A percentile compares a stretch with the other conserved stretches of the same genome.
Conservation (phyloP, 2,888 invertebrate species). For the Scaptomyza polygonia region DNA sequence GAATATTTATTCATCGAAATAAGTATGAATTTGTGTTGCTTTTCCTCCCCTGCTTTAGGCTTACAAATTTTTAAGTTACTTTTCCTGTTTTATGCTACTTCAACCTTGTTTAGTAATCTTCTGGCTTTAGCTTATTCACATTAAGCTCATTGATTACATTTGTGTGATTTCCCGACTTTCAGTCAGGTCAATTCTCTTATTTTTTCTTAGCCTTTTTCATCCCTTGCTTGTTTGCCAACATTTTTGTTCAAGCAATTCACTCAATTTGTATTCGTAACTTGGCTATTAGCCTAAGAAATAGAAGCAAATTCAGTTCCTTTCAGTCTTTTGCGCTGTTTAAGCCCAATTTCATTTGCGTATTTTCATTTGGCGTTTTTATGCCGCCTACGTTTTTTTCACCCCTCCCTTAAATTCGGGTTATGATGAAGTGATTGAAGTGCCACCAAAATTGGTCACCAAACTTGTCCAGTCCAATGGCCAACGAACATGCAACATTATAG, state of each 20-base stretch:
- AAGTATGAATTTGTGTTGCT: no score
- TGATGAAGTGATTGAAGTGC: slow-evolving; percentile 77
- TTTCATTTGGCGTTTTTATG: slow-evolving; percentile 59
- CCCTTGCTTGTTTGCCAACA: slow-evolving; percentile 4
- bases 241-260: slow-evolving; percentile 57
- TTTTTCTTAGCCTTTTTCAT: neutral
- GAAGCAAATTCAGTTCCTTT: slow-evolving; percentile 6
- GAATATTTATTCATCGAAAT: neutral
- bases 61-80: no score
- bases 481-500: slow-evolving; percentile 59
- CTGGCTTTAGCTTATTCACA: neutral
- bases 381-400: slow-evolving; percentile 51
- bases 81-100: neutral
- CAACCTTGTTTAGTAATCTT: neutral
- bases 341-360: slow-evolving; percentile 64
- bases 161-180: slow-evolving; percentile 14
- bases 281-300: slow-evolving; percentile 54
- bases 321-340: slow-evolving; percentile 31
- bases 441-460: slow-evolving; percentile 18
- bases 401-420: slow-evolving; percentile 37
- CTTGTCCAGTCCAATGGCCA: slow-evolving; percentile 57
- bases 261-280: slow-evolving; percentile 70
- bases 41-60: no score
- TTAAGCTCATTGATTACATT: slow-evolving; percentile 21
- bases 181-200: slow-evolving; percentile 3